Conservation (phyloP, 2,113 vertebrate species). For the Myanophis thanlyinensis region DNA sequence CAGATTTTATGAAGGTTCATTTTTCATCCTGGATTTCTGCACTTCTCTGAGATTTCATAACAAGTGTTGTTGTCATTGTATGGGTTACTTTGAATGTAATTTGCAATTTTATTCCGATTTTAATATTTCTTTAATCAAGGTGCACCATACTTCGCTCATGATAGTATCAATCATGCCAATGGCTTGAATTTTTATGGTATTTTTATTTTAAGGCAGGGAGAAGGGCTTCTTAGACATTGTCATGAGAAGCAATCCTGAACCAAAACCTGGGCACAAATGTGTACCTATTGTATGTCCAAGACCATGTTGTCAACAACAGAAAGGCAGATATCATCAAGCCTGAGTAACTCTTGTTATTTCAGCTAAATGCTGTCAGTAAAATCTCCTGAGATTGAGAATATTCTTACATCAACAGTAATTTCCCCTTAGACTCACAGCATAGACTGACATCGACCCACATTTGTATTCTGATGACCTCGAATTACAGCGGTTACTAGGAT, state of each 20-base stretch:
- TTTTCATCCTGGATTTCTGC: neutral
- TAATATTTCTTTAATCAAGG: conserved; percentile 7
- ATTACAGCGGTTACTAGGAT: neutral
- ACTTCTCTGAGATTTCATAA: neutral
- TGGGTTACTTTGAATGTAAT: neutral
- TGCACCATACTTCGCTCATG: neutral
- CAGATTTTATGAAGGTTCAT: neutral
- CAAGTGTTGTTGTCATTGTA: neutral
- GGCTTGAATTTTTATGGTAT: neutral
- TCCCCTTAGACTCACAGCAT: neutral
- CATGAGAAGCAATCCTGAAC: neutral
- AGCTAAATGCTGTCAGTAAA: neutral
- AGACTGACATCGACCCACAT: neutral
- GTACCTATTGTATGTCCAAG: neutral
- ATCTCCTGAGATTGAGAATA: neutral
- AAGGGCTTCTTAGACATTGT: neutral
- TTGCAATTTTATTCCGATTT: conserved; percentile 8
- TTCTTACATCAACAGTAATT: neutral
- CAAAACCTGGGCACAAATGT: neutral
- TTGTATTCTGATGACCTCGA: neutral
- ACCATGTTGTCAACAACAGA: neutral
- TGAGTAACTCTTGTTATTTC: neutral
- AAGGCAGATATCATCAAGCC: neutral
- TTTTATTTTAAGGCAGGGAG: neutral
- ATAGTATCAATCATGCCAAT: neutral